Conservation (phyloP, 2,113 vertebrate species). For the Chelonoidis abingdonii region DNA sequence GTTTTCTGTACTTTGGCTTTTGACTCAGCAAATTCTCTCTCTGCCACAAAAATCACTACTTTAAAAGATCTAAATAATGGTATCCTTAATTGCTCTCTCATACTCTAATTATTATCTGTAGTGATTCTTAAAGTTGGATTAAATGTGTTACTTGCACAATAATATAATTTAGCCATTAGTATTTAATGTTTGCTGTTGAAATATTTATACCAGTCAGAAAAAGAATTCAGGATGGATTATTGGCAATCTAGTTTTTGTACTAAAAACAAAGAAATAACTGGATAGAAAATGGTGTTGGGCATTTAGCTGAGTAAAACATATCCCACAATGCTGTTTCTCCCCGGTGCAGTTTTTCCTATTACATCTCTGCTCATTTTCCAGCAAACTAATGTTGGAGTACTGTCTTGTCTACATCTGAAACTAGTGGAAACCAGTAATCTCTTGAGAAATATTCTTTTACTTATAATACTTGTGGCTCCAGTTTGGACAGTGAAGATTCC, state of each 20-base stretch:
- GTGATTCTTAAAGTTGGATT: conserved; percentile 30
- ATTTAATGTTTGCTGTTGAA: conserved; percentile 24
- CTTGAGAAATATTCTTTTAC: neutral
- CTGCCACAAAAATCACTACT: neutral
- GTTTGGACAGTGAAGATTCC: neutral
- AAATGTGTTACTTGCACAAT: conserved; percentile 15
- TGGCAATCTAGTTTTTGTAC: conserved; percentile 32
- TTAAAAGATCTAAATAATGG: neutral
- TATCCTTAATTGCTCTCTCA: conserved; percentile 21
- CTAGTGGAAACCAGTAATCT: neutral
- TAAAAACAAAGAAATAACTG: neutral
- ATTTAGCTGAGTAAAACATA: neutral
- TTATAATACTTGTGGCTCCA: neutral
- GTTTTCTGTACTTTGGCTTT: neutral
- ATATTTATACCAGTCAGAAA: conserved; percentile 2
- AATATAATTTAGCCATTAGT: conserved; percentile 9
- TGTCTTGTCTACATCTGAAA: conserved; percentile 20
- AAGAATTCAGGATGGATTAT: conserved; percentile 34
- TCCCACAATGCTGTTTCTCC: conserved; percentile 6
- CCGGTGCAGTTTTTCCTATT: neutral
- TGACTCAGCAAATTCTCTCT: neutral
- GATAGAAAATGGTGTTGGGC: neutral
- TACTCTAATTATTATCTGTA: neutral
- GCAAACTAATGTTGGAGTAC: neutral
- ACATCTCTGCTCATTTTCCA: neutral